Base-by-base conservation (phyloP, 2,888 invertebrate genomes). In the Apodemia duryi region DNA sequence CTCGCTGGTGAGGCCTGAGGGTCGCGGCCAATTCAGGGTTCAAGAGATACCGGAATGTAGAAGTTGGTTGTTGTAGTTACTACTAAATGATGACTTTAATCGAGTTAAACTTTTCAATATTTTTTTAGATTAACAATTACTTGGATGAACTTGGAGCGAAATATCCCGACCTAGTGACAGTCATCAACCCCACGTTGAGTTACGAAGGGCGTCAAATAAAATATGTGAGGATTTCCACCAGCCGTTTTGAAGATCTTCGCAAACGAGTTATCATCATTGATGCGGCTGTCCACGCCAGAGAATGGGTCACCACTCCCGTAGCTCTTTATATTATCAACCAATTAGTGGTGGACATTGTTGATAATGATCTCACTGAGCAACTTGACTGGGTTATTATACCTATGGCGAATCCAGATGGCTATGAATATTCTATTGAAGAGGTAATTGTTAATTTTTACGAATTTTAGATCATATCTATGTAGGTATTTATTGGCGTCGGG, bases 371-470 rank as follows among this genome's bases (percentile, higher is more conserved):
- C 11, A 85, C 94, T 21, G 85, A 94, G 9, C 79, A 85, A 35
- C 89, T 95, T 62, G 95, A 96, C 77, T 95, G 95, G 94, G 86
- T 93, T 73, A 93, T 95, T 68, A 84, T 95, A 46, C 96, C 96
- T 0, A 78, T 94, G 57, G 85, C 94, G 21, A 96, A 96, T 80
- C 95, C 95, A 11, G 96, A 96, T 77, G 96, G 96, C n/a, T 96
- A 96, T 73, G 94, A 94, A 75, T 95, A 92, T 82, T 92, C 94
- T 0, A 91, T 93, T 68, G 81, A 87, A 1, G 81, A 80, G 77
- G 93, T 93, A 84, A 84, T 28, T 79, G 73, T 46, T 63, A 62
- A 62, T 62, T 57, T 29, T 32, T 38, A 35, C 35, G 6, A 2
- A 35, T 35, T 21, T 21, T 21, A 21, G 21, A 21, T 21, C 21